These are phyloP conservation scores for Teinopalpus imperialis DNA, from an alignment of 2,888 invertebrate genomes.

Conservation along the genomic window DNA sequence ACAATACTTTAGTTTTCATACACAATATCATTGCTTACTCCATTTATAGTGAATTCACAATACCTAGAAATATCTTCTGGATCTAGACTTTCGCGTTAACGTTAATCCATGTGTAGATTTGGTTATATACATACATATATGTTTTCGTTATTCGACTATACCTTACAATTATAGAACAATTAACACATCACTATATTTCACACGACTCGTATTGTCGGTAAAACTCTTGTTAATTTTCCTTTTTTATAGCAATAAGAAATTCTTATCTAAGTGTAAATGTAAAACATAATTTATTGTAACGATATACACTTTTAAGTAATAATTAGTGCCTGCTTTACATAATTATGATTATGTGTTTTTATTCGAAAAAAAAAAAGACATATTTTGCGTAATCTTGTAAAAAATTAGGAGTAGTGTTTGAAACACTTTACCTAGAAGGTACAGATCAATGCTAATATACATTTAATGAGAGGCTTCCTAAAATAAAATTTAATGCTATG, in stretches of 20 bases:
- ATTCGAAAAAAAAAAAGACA: constrained; percentile 70
- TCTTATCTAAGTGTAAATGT: constrained; percentile 65
- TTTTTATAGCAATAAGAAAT: constrained; percentile 66
- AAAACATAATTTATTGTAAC: constrained; percentile 79
- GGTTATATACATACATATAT: constrained; percentile 14
- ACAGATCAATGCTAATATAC: constrained; percentile 49
- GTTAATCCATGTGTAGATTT: constrained; percentile 28
- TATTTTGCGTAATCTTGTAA: constrained; percentile 69
- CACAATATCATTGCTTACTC: constrained; percentile 20
- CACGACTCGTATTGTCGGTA: constrained; percentile 34
- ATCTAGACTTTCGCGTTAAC: constrained; percentile 37
- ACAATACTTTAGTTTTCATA: constrained; percentile 7
- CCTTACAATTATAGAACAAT: constrained; percentile 52
- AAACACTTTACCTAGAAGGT: constrained; percentile 52
- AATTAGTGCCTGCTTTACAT: constrained; percentile 79
- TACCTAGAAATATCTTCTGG: constrained; percentile 29
- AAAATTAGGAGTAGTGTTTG: constrained; percentile 57
- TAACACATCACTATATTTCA: constrained; percentile 51
- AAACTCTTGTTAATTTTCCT: constrained; percentile 52
- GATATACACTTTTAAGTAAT: constrained; percentile 73
- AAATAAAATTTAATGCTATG: constrained; percentile 64
- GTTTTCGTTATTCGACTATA: constrained; percentile 30
- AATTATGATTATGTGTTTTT: constrained; percentile 58
- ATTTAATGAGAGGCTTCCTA: constrained; percentile 74
- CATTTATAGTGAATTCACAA: constrained; percentile 3